These are phyloP conservation scores for Scomber japonicus DNA, from an alignment of 2,113 vertebrate species.

Conservation along the genomic window DNA sequence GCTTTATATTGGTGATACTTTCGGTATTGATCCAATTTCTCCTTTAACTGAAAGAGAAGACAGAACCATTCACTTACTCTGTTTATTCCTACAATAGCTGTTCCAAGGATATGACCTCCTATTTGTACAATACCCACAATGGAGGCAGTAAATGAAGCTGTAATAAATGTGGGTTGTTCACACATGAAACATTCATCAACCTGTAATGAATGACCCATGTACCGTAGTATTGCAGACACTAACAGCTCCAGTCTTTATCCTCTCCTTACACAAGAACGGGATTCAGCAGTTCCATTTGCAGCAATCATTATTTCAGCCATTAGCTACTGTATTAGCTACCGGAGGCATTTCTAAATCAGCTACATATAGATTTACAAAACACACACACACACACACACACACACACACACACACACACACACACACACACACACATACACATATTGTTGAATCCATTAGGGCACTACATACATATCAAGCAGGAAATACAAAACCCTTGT, in stretches of 20 bases:
- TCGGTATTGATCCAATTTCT: background rate
- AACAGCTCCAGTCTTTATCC: slow-evolving; percentile 38
- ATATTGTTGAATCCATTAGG: slow-evolving; percentile 68
- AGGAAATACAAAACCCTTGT: slow-evolving; percentile 74
- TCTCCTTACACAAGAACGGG: slow-evolving; percentile 42
- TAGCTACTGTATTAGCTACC: slow-evolving; percentile 76
- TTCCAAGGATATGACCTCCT: background rate
- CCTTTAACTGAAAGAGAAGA: background rate
- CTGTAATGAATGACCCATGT: slow-evolving; percentile 38
- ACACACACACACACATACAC: too few species aligned
- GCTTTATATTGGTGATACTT: background rate
- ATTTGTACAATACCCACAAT: background rate
- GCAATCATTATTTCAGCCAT: slow-evolving; percentile 79
- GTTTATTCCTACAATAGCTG: background rate
- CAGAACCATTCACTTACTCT: background rate
- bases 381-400: slow-evolving; percentile 50
- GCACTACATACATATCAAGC: slow-evolving; percentile 57
- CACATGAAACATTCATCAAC: slow-evolving; percentile 40
- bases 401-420: slow-evolving; percentile 31
- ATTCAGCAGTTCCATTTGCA: slow-evolving; percentile 73
- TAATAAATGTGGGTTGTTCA: slow-evolving; percentile 21
- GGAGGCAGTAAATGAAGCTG: slow-evolving; percentile 27
- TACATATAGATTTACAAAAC: slow-evolving; percentile 77
- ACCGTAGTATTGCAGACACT: slow-evolving; percentile 9
- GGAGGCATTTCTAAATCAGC: slow-evolving; percentile 77